Base-by-base conservation (phyloP, 1,140 invertebrate species). In the Agraylea sexmaculata region DNA sequence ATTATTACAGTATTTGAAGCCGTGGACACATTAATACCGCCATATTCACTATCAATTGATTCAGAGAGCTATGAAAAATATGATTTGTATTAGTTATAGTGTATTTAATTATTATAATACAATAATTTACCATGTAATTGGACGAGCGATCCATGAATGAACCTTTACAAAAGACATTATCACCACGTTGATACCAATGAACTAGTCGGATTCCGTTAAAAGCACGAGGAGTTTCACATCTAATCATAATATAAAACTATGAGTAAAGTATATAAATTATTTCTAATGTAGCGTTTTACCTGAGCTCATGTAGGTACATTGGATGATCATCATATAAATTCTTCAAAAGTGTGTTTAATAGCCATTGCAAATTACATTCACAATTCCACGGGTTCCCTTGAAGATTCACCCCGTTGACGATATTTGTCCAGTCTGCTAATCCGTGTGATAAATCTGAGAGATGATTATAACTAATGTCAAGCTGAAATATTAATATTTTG, bases 331-430 rank as follows among this genome's bases (percentile, higher is more conserved):
- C 43, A 31, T 65, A 65, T 42, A 63, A 52, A 17, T 51, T 46
- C 1, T 60, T 56, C 13, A 69, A 40, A n/a, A 68, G 37, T 0
- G 54, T 53, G 11, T 66, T 58, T n/a, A 69, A 39, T 35, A 69
- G 36, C 66, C 66, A 69, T 46, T 70, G 66, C 51, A 68, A 38
- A 7, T 59, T 51, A 37, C 68, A 70, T n/a, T 42, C 40, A 38
- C 68, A 70, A 37, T 60, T 49, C 68, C 68, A 70, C 2, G 68
- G 68, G 32, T 70, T 70, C 32, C 50, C 52, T 50, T 69, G 68
- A 10, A 70, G 48, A 46, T 70, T 62, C 0, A 62, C 56, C 0
- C 60, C 62, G 15, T 62, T 56, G 1, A 37, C 32, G 2, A 64
- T 36, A 0, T 34, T 23, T 0, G 53, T 37, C 64, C 64, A 68